These are phyloP conservation scores for Drosophila neonasuta DNA, from an alignment of 2,888 invertebrate species.

Conservation along the genomic window DNA sequence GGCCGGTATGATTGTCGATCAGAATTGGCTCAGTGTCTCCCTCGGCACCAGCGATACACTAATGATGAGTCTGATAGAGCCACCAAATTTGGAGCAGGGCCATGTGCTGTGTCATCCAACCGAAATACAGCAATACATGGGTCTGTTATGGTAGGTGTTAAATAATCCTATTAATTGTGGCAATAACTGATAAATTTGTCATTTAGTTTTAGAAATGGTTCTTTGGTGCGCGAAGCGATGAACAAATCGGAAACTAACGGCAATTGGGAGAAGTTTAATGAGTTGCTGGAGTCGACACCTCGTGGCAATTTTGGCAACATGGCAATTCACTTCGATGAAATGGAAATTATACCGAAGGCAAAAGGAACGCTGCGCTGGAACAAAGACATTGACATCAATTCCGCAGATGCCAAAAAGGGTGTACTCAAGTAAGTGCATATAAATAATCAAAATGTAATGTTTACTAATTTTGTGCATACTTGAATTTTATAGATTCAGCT, in stretches of 20 bases:
- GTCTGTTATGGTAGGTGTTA: constrained; percentile 88
- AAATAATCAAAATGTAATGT: not conserved
- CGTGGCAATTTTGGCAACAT: constrained; percentile 96
- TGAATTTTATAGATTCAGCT: constrained; percentile 72
- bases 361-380: constrained; percentile 87
- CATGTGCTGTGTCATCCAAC: constrained; percentile 95
- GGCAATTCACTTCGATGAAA: constrained; percentile 83
- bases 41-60: constrained; percentile 97
- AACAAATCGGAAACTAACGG: constrained; percentile 89
- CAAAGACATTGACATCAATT: constrained; percentile 83
- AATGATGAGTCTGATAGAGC: constrained; percentile 88
- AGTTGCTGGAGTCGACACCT: constrained; percentile 90
- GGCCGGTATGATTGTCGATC: constrained; percentile 90
- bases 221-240: constrained; percentile 91
- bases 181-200: not conserved
- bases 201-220: constrained; percentile 93
- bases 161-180: not conserved
- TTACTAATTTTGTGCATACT: not conserved
- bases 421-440: constrained; percentile 71
- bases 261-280: constrained; percentile 93
- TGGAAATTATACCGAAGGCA: constrained; percentile 86
- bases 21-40: constrained; percentile 93
- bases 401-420: constrained; percentile 74
- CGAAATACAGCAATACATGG: constrained; percentile 90
- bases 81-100: constrained; percentile 88